Conservation (phyloP, 2,113 vertebrate genomes). For the Dasyprocta punctata region DNA sequence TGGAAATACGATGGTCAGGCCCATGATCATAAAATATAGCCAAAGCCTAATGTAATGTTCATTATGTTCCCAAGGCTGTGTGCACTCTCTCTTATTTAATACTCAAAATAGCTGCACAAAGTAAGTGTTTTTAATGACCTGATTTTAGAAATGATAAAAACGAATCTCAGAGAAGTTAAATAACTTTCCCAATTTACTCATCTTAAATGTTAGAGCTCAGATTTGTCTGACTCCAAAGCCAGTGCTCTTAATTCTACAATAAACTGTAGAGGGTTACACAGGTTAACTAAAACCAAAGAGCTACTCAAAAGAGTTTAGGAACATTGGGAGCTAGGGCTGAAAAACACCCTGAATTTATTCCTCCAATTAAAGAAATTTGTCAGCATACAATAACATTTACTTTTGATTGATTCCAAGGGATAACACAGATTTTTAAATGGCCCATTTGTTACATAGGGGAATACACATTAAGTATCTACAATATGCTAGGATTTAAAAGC, state of each 20-base stretch:
- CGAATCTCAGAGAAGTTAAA: neutral
- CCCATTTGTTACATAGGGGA: neutral
- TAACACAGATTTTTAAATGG: neutral
- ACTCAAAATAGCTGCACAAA: neutral
- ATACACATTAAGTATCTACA: neutral
- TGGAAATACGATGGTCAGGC: neutral
- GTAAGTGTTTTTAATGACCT: neutral
- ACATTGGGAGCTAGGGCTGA: neutral
- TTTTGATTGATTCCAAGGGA: neutral
- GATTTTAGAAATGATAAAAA: conserved; percentile 10
- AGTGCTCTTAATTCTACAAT: neutral
- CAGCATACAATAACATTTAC: neutral
- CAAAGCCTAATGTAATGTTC: neutral
- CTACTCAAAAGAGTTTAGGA: neutral
- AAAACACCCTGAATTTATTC: neutral
- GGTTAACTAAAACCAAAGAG: neutral
- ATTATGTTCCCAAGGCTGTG: neutral
- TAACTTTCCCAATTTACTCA: neutral
- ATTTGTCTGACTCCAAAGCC: neutral
- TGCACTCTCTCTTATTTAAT: neutral
- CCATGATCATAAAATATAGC: neutral
- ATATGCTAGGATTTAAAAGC: conserved; percentile 2
- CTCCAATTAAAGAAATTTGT: neutral
- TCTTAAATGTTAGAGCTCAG: neutral
- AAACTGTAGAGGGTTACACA: neutral